Conservation (phyloP, 2,113 vertebrate species). For the Jaculus jaculus region DNA sequence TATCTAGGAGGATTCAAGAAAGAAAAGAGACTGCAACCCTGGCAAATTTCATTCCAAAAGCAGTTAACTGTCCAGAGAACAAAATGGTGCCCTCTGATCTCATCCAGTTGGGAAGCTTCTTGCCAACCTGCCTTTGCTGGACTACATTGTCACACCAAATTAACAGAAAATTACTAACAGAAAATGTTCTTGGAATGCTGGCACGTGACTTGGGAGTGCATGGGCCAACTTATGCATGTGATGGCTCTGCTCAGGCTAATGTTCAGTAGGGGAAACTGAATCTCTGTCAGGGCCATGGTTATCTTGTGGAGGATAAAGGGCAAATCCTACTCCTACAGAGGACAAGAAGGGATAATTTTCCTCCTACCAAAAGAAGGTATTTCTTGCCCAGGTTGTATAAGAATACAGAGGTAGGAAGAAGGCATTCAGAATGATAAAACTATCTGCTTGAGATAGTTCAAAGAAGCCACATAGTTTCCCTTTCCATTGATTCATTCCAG, state of each 20-base stretch:
- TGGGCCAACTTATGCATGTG: not conserved
- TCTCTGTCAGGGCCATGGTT: not conserved
- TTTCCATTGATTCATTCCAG: not conserved
- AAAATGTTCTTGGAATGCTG: constrained; percentile 58
- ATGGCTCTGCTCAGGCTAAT: not conserved
- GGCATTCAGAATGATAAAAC: not conserved
- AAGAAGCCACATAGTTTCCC: not conserved
- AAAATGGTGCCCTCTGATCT: constrained; percentile 70
- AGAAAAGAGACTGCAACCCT: constrained; percentile 62
- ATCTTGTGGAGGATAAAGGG: not conserved
- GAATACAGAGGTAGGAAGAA: not conserved
- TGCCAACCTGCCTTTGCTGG: constrained; percentile 68
- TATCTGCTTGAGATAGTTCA: not conserved
- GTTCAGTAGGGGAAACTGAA: not conserved
- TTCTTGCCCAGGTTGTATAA: not conserved
- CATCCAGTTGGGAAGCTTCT: constrained; percentile 61
- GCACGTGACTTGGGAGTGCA: constrained; percentile 59
- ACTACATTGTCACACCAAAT: constrained; percentile 59
- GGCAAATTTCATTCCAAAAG: constrained; percentile 72
- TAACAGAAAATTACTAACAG: constrained; percentile 62
- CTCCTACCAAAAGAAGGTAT: not conserved
- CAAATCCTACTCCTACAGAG: not conserved
- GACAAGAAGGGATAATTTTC: not conserved
- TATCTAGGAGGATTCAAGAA: constrained; percentile 59
- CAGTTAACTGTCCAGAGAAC: constrained; percentile 68